Base-by-base conservation (phyloP, 1,140 invertebrate genomes). In the Conus ventricosus region DNA sequence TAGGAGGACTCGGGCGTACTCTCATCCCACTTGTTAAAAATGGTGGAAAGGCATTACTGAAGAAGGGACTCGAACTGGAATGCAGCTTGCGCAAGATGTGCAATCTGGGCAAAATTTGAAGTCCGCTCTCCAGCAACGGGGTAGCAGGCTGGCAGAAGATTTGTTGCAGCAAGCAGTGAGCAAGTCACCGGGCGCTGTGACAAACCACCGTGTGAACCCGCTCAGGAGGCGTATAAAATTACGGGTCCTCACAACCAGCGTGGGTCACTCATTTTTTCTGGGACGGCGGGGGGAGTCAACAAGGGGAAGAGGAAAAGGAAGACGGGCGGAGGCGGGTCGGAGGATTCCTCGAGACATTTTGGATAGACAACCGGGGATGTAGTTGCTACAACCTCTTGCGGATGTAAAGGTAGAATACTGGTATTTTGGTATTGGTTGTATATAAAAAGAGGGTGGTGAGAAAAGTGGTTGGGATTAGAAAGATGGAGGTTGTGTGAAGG, bases 171-270 rank as follows among this genome's bases (percentile, higher is more conserved):
- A 60, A 85, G 84, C 84, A 5, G 57, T 63, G 25, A 8, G 63
- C 27, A 5, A 2, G 8, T 17, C 27, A 3, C 25, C 17, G 13
- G 55, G 5, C 0, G 11, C 55, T 3, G 20, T 15, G 0, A 27
- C 84, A n/a, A n/a, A 39, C 84, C 82, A 5, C 82, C 82, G 6
- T 54, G 82, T 5, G 53, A 84, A 84, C 82, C 82, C 4, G 82
- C 51, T 55, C n/a, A 54, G 82, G 54, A 54, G 54, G 53, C 82
- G 82, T 84, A 84, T 84, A 84, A 84, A 84, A 84, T n/a, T 27
- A 63, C n/a, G 27, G 57, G 63, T 5, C 20, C 51, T 51, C 78
- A 39, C 78, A 39, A 39, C 11, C 39, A 27, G 51, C 11, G 78
- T 17, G 13, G 2, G 25, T 20, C 51, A 54, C 55, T 11, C 20